A percentile compares a stretch with the other conserved stretches of the same genome.
These are phyloP conservation scores for Galemys pyrenaicus DNA, from an alignment of 2,113 vertebrate species.

Conservation along the genomic window DNA sequence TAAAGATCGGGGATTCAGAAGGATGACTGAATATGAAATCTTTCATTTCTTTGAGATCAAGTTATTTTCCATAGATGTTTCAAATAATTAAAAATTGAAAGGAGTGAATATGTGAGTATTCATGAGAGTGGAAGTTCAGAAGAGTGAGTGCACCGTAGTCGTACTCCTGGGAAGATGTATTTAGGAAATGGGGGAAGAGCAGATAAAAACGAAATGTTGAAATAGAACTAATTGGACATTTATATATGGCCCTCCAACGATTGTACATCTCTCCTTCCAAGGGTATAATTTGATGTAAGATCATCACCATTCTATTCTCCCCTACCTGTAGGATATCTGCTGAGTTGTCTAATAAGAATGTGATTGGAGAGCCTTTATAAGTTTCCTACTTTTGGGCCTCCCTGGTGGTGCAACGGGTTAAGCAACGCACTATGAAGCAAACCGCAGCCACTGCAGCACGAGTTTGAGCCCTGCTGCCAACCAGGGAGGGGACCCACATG, in stretches of 20 bases:
- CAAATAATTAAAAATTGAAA: slow-evolving; percentile 44
- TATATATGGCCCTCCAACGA: neutral
- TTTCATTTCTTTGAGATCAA: slow-evolving; percentile 62
- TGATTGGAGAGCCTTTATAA: too few species aligned
- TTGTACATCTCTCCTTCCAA: neutral
- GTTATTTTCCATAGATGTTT: slow-evolving; percentile 11
- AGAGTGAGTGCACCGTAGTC: neutral
- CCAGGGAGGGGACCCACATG: too few species aligned
- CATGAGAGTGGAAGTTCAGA: neutral
- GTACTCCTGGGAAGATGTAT: neutral
- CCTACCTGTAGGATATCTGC: too few species aligned
- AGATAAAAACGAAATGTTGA: slow-evolving; percentile 37
- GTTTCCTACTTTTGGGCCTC: too few species aligned
- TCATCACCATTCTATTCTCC: neutral
- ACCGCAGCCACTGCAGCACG: too few species aligned
- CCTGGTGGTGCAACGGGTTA: too few species aligned
- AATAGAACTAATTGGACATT: neutral
- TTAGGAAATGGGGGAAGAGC: neutral
- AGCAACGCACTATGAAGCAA: too few species aligned
- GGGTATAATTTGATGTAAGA: slow-evolving; percentile 17
- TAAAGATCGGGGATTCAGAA: slow-evolving; percentile 60
- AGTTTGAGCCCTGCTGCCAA: too few species aligned
- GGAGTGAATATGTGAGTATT: neutral
- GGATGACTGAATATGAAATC: slow-evolving; percentile 54
- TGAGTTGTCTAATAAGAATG: too few species aligned